Conservation (phyloP, 2,888 invertebrate species). For the Watsonalla cultraria region DNA sequence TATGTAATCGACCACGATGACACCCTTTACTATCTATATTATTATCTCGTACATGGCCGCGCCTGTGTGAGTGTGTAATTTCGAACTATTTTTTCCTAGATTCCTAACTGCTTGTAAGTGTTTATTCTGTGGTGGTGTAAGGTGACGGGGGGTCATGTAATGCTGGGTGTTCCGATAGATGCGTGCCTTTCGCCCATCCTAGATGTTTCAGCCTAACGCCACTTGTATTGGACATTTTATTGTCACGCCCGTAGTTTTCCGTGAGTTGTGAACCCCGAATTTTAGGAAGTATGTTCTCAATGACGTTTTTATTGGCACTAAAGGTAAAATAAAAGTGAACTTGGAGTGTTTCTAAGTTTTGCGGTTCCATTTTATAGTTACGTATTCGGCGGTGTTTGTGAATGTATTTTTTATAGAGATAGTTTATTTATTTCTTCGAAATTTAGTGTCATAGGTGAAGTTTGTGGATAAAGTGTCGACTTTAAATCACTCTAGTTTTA, state of each 20-base stretch:
- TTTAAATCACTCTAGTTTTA: too few species aligned
- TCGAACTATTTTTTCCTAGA: too few species aligned
- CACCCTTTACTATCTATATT: too few species aligned
- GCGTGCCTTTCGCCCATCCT: constrained; percentile 67
- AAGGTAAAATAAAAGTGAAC: constrained; percentile 60
- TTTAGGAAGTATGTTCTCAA: constrained; percentile 59
- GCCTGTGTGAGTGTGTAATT: too few species aligned
- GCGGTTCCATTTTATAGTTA: constrained; percentile 46
- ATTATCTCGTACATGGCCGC: too few species aligned
- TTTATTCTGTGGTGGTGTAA: constrained; percentile 12
- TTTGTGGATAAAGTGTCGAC: not conserved
- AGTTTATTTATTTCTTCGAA: not conserved
- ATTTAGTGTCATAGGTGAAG: not conserved
- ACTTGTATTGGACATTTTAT: constrained; percentile 74
- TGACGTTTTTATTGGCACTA: constrained; percentile 69
- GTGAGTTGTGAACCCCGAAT: constrained; percentile 60
- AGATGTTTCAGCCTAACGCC: constrained; percentile 62
- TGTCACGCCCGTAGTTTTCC: constrained; percentile 62
- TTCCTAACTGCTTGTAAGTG: too few species aligned
- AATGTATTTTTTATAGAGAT: not conserved
- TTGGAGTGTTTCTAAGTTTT: constrained; percentile 62
- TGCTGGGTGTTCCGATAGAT: constrained; percentile 38
- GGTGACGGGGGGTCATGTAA: constrained; percentile 24
- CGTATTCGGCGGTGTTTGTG: constrained; percentile 27
- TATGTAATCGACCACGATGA: too few species aligned